Conservation (phyloP, 2,888 invertebrate genomes). For the Nephrotoma guestfalica region DNA sequence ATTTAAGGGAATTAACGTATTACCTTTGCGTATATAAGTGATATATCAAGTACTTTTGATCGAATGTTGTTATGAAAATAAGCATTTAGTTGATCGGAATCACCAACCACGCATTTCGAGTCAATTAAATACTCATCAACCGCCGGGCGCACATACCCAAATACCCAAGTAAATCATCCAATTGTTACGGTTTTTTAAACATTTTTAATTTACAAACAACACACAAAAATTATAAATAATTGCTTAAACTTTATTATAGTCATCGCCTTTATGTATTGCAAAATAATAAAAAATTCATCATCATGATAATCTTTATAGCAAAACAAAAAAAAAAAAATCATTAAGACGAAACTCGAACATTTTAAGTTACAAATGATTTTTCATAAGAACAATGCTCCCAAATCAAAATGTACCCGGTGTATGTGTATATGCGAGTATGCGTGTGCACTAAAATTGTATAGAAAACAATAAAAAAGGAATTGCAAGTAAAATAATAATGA, state of each 20-base stretch:
- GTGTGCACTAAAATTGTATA: neutral
- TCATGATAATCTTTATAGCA: neutral
- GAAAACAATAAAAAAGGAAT: neutral
- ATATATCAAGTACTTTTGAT: neutral
- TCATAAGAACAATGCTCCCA: neutral
- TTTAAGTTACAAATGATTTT: neutral
- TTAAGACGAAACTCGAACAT: neutral
- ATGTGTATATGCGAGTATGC: neutral
- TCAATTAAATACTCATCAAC: neutral
- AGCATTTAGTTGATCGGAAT: neutral
- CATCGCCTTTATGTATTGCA: neutral
- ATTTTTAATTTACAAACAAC: neutral
- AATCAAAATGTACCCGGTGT: neutral
- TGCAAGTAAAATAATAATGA: neutral
- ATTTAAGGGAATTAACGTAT: neutral
- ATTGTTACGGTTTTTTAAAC: neutral
- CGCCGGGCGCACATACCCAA: neutral
- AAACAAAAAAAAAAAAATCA: neutral
- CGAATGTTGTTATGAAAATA: neutral
- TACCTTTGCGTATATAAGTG: neutral
- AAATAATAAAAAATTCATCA: neutral
- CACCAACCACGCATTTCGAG: neutral
- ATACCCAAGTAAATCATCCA: neutral
- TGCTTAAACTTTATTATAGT: neutral
- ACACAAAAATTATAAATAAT: neutral